phyloP scores from a whole-genome alignment of 1,140 invertebrate genomes.

The Anastrepha obliqua region DNA sequence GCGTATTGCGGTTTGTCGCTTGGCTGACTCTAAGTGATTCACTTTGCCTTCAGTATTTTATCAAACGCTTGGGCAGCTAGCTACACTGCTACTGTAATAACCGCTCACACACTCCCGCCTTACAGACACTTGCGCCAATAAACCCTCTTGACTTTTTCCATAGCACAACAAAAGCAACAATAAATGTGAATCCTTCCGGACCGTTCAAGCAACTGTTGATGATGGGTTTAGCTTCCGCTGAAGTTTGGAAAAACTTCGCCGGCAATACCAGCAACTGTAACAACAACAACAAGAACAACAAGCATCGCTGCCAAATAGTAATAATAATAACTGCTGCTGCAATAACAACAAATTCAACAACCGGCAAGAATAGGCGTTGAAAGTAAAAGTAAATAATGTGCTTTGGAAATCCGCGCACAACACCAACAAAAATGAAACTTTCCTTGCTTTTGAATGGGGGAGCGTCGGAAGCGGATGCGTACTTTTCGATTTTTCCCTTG shows the following conservation, averaged over 20 bases:
- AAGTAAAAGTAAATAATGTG: slow-evolving; percentile 50
- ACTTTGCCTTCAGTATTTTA: not conserved
- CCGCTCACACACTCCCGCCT: not conserved
- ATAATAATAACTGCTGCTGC: slow-evolving; percentile 44
- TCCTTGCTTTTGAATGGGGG: slow-evolving; percentile 25
- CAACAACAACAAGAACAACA: slow-evolving; percentile 27
- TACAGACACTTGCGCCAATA: not conserved
- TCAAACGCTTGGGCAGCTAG: too few species aligned
- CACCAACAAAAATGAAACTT: not conserved
- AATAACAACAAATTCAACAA: not conserved
- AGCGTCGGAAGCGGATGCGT: slow-evolving; percentile 39
- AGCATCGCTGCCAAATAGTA: not conserved
- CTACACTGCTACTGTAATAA: not conserved
- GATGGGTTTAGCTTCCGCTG: slow-evolving; percentile 58
- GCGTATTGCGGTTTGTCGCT: slow-evolving; percentile 50
- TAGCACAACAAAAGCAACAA: slow-evolving; percentile 12
- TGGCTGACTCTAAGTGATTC: not conserved
- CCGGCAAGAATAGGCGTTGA: not conserved
- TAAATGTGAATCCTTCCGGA: slow-evolving; percentile 47
- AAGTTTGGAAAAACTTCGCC: slow-evolving; percentile 49
- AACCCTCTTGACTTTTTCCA: slow-evolving; percentile 40
- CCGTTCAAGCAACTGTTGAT: slow-evolving; percentile 49
- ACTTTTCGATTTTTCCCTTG: slow-evolving; percentile 25
- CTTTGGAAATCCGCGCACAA: slow-evolving; percentile 41
- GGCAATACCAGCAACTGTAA: slow-evolving; percentile 44